Percentiles rank a stretch among this genome's conserved stretches.
Conservation (phyloP, 30 jellyfish, hydroid and myxozoan genomes). For the Nemopilema nomurai region DNA sequence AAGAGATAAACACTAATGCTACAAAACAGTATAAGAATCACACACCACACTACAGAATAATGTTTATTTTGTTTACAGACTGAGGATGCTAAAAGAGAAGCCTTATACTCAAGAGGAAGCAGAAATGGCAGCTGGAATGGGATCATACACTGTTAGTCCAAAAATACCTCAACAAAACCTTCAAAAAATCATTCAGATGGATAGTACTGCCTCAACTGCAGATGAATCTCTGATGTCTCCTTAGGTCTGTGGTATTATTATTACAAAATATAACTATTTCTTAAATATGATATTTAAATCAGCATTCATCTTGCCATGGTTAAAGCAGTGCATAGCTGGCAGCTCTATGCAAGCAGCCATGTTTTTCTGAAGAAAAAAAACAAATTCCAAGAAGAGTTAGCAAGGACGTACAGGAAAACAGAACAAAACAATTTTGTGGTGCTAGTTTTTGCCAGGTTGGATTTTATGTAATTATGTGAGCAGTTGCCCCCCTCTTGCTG, state of each 20-base stretch:
- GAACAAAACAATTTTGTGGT: too few species aligned
- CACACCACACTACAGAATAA: background rate
- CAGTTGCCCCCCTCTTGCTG: too few species aligned
- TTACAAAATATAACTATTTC: background rate
- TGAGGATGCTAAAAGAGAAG: constrained; percentile 76
- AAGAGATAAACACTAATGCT: too few species aligned
- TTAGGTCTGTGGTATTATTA: background rate
- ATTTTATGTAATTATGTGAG: too few species aligned
- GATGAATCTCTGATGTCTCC: constrained; percentile 71
- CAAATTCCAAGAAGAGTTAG: background rate
- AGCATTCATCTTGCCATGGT: background rate
- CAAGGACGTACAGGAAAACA: too few species aligned
- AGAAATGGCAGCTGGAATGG: constrained; percentile 99
- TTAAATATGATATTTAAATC: background rate
- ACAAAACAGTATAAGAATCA: too few species aligned
- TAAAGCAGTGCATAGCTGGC: too few species aligned
- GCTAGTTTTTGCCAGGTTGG: too few species aligned
- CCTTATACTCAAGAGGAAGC: constrained; percentile 98
- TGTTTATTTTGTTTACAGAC: constrained; percentile 10
- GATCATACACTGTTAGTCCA: constrained; percentile 85
- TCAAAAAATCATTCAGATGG: constrained; percentile 56
- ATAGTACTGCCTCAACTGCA: constrained; percentile 67
- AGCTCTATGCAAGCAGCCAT: too few species aligned
- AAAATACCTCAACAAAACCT: constrained; percentile 42
- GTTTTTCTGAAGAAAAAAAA: too few species aligned